Base-by-base conservation (phyloP, 2,797 vertebrate species). In the Schizopygopsis pylzovi region DNA sequence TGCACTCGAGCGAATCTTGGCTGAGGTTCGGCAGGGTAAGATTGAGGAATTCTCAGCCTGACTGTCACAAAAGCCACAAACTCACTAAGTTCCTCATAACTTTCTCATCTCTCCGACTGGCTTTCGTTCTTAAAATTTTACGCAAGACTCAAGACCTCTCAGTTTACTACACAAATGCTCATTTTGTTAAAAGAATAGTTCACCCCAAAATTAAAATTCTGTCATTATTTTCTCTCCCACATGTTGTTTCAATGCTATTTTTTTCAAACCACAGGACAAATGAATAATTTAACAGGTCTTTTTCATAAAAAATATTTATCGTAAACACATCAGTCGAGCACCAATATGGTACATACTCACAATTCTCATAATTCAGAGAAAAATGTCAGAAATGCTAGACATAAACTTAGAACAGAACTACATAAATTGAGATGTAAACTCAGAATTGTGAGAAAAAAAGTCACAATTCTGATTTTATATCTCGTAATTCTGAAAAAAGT, bases 11-110 rank as follows among this genome's bases (percentile, higher is more conserved):
- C 10, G 18, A 59, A 28, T 79, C 73, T 82, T 71, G 77, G 52
- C 81, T 82, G 63, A 45, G 45, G 71, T 47, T 75, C 45, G 52
- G 67, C 85, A 83, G 79, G 65, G 81, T 70, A 90, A 52, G 86
- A 87, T 78, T 89, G 87, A 86, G 88, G 88, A 90, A 89, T 91
- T 90, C 86, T 83, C 79, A 90, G 87, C 87, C 89, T 88, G 81
- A 76, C 76, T 90, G 89, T 87, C 84, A 90, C 75, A 67, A 82
- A 88, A 86, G 83, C 88, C 73, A 84, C 68, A 85, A 78, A 87
- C 83, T 65, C 83, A 81, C 85, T 59, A 76, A 86, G 81, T 85
- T 87, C 81, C 73, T 87, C 43, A 79, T 79, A 56, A 82, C 13
- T 9, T 83, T 85, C 80, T 77, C 79, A 83, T 78, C 79, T 90